Evolutionary conservation across 2,888 invertebrate genomes (phyloP).

Genomic region (Mythimna ferrago): DNA sequence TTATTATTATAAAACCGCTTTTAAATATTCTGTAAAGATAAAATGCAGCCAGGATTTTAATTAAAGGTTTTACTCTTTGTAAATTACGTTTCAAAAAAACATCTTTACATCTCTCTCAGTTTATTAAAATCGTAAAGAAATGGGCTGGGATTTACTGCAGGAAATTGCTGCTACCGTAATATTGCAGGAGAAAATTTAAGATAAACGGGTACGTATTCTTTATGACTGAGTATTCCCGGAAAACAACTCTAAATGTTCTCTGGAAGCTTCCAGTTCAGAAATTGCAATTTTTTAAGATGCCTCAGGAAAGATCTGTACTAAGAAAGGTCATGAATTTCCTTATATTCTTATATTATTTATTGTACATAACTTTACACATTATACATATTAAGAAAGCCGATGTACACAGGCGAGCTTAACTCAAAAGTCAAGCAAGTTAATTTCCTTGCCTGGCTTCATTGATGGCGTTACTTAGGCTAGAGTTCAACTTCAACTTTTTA

Average conservation of each 20-base stretch:
- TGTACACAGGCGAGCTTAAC: no score
- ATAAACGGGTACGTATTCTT: slow-evolving; percentile 22
- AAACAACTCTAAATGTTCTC: neutral
- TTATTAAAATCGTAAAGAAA: slow-evolving; percentile 59
- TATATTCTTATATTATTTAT: no score
- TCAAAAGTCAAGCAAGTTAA: no score
- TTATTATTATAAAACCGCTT: slow-evolving; percentile 30
- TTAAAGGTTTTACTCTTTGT: slow-evolving; percentile 27
- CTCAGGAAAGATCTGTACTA: neutral
- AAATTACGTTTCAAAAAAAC: slow-evolving; percentile 36
- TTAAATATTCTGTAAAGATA: slow-evolving; percentile 31
- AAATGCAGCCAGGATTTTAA: slow-evolving; percentile 46
- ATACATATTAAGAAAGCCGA: no score
- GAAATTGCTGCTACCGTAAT: slow-evolving; percentile 41
- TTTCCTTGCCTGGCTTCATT: no score
- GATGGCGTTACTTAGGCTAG: no score
- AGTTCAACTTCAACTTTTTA: no score
- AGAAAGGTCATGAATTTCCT: neutral
- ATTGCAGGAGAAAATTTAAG: slow-evolving; percentile 26
- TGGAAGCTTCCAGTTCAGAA: neutral
- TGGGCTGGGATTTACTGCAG: slow-evolving; percentile 35
- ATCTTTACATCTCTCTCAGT: slow-evolving; percentile 32
- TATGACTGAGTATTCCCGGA: slow-evolving; percentile 1
- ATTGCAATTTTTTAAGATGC: neutral
- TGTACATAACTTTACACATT: no score